Conservation (phyloP, 2,113 vertebrate species). For the Mastomys natalensis region DNA sequence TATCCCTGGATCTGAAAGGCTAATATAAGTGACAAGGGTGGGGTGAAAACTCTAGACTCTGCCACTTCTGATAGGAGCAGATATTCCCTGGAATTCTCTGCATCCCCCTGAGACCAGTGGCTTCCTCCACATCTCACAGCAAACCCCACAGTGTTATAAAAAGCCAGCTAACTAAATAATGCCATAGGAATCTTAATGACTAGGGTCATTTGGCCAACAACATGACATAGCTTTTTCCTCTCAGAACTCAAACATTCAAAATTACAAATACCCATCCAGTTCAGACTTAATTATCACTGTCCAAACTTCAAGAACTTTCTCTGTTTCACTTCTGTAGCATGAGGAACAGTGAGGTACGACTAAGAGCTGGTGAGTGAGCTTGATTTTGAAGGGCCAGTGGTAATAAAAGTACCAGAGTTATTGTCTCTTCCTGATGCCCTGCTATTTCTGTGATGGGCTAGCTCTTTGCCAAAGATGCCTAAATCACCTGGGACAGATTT, state of each 20-base stretch:
- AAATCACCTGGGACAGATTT: slow-evolving; percentile 20
- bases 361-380: slow-evolving; percentile 23
- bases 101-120: not conserved
- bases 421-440: slow-evolving; percentile 21
- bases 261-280: slow-evolving; percentile 80
- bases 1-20: not conserved
- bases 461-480: slow-evolving; percentile 57
- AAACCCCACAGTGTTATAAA: slow-evolving; percentile 70
- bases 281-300: slow-evolving; percentile 83
- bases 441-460: not conserved
- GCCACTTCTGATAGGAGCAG: not conserved
- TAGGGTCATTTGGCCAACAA: slow-evolving; percentile 65
- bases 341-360: slow-evolving; percentile 55
- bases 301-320: slow-evolving; percentile 72
- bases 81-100: slow-evolving; percentile 4
- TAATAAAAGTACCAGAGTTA: not conserved
- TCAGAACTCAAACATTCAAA: slow-evolving; percentile 78
- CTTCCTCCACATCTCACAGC: not conserved
- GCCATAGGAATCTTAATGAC: slow-evolving; percentile 69
- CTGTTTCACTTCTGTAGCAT: slow-evolving; percentile 65
- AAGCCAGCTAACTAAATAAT: slow-evolving; percentile 61
- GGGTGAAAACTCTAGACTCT: not conserved
- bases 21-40: not conserved
- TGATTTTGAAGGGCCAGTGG: not conserved
- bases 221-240: slow-evolving; percentile 77